Evolutionary conservation across 2,888 invertebrate genomes (phyloP), one percentile per base, ranked within the genome.

Genomic region (Pherbina coryleti): DNA sequence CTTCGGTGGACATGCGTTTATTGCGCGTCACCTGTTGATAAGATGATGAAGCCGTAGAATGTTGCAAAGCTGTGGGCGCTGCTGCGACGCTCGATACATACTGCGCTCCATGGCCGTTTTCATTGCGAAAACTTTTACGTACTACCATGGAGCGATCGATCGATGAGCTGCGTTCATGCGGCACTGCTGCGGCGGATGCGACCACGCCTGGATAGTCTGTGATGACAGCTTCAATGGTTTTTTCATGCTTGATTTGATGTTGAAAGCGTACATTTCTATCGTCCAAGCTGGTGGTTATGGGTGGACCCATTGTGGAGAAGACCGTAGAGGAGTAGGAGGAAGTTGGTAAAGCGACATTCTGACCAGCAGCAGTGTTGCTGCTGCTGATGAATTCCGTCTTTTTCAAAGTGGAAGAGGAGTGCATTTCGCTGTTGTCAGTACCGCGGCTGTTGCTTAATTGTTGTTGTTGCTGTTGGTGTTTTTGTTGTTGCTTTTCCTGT

Each of bases 21-120:
- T 95, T 95, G 85, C 95, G 95, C 86, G 94, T 94, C 88, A 96
- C 93, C 88, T 95, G 94, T 90, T 94, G 94, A 86, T 95, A 91
- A 57, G 84, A 82, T 37, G 73, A 49, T 31, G 74, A 64, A 17
- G 73, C 49, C 17, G 71, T 22, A 0, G 66, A 34, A 17, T 44
- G 19, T 22, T 71, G 77, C 8, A 55, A 49, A 60, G 57, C 14
- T 86, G 91, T 80, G 49, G 83, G 81, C 67, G 81, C 82, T 90
- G 90, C 77, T 2, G 80, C 75, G 28, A 77, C 34, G 5, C 3
- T 19, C 8, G 76, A 49, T 64, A 37, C 37, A 37, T 37, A 8
- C 37, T 5, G 37, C 17, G 53, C 37, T 37, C 67, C 67, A 62
- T 19, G 37, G 51, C 49, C 22, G 17, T 73, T 77, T 25, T 77